Evolutionary conservation across 1,140 invertebrate genomes (phyloP).

Genomic region (Halyomorpha halys): DNA sequence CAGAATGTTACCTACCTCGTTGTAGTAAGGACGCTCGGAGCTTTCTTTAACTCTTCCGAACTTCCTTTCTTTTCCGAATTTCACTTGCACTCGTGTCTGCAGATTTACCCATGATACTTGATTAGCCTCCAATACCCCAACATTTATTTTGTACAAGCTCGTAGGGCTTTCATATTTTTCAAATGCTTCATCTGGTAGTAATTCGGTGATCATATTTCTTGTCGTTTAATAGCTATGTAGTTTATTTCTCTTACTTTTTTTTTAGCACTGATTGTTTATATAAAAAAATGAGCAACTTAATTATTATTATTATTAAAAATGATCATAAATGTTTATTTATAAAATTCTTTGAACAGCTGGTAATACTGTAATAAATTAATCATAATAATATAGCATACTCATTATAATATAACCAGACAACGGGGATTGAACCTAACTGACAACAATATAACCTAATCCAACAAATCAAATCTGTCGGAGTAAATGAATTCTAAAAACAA

Average conservation of each 20-base stretch:
- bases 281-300: too few relatives aligned
- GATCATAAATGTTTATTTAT: too few relatives aligned
- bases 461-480: too few relatives aligned
- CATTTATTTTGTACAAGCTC: background rate
- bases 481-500: too few relatives aligned
- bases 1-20: background rate
- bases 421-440: too few relatives aligned
- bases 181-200: background rate
- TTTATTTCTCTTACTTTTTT: background rate
- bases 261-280: background rate
- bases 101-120: background rate
- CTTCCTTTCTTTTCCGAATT: background rate
- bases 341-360: too few relatives aligned
- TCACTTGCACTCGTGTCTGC: background rate
- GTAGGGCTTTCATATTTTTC: background rate
- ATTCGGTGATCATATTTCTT: background rate
- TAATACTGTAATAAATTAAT: too few relatives aligned
- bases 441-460: too few relatives aligned
- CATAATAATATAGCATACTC: too few relatives aligned
- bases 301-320: too few relatives aligned
- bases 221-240: background rate
- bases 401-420: too few relatives aligned
- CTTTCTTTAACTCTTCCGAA: background rate
- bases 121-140: background rate
- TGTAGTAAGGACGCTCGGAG: constrained; percentile 1